phyloP scores from a whole-genome alignment of 2,113 vertebrate species.

The Pavo muticus region DNA sequence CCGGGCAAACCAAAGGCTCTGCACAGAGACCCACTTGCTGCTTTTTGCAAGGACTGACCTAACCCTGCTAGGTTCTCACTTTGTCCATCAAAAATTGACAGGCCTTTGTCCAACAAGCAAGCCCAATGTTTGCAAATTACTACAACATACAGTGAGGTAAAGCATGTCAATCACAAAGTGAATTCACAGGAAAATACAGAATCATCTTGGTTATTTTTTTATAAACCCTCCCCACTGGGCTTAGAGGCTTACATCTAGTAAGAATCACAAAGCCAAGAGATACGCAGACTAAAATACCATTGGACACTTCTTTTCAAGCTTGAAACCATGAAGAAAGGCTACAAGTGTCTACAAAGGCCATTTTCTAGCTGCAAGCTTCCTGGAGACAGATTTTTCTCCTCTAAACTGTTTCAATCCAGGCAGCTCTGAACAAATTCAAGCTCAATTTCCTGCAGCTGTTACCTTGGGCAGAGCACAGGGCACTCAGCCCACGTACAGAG shows the following conservation, averaged over 20 bases:
- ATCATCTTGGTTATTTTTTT: constrained; percentile 52
- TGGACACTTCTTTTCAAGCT: background rate
- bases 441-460: background rate
- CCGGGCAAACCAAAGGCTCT: background rate
- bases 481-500: accelerated
- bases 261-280: background rate
- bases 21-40: background rate
- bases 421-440: background rate
- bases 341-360: background rate
- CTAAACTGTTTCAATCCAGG: background rate
- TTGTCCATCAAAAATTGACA: constrained; percentile 20
- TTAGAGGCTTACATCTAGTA: background rate
- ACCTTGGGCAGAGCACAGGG: too few relatives aligned
- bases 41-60: background rate
- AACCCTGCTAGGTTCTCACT: background rate
- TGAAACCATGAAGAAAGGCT: background rate
- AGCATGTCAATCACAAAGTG: constrained; percentile 48
- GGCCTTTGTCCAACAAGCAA: constrained; percentile 57
- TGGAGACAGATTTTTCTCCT: background rate
- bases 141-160: constrained; percentile 7
- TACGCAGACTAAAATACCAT: background rate
- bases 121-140: constrained; percentile 34
- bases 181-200: background rate
- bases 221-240: background rate
- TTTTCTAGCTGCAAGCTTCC: background rate